Base-by-base conservation (phyloP, 2,797 vertebrate species). In the Notolepis coatsorum region DNA sequence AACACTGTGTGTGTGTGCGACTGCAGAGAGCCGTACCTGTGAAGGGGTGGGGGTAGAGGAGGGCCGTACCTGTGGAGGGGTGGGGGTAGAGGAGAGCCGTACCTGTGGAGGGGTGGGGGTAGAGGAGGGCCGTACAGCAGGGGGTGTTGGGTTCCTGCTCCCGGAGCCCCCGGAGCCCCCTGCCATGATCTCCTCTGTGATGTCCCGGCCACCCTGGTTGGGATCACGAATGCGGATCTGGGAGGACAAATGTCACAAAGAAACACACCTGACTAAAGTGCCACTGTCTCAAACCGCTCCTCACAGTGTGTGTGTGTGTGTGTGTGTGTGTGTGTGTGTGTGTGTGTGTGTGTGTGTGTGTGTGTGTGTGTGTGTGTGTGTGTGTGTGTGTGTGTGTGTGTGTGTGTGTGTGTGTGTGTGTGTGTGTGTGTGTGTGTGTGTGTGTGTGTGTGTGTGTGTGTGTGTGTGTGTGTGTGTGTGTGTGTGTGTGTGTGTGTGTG, bases 201-300 rank as follows among this genome's bases (percentile, higher is more conserved):
- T 97, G 75, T 99, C 98, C 90, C 91, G 96, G 75, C 98, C 98
- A 20, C 97, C 97, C 86, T 98, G 98, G 89, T 97, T 99, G 58
- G 97, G 98, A 91, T 99, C 98, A 63, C 98, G 93, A 83, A 99
- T 99, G 79, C 98, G 95, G 91, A 99, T 99, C 98, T 99, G 79
- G 0, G 64, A 85, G 78, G 71, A 88, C 84, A 90, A n/a, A 87
- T 77, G 72, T 65, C 53, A 65, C 77, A 72, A 77, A 86, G 31
- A 71, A 68, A 81, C 48, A 84, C 39, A 77, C 52, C 82, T 83
- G 68, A 89, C 88, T 89, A 82, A 85, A 89, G 86, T 75, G 45
- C 49, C 30, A 15, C 47, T 50, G 8, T 4, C 17, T 41, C 12
- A 49, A 39, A 5, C 28, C 41, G 50, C 12, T 46, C 39, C 2